These are phyloP conservation scores for Tubulanus polymorphus DNA, from an alignment of 2,888 invertebrate genomes.

Conservation along the genomic window DNA sequence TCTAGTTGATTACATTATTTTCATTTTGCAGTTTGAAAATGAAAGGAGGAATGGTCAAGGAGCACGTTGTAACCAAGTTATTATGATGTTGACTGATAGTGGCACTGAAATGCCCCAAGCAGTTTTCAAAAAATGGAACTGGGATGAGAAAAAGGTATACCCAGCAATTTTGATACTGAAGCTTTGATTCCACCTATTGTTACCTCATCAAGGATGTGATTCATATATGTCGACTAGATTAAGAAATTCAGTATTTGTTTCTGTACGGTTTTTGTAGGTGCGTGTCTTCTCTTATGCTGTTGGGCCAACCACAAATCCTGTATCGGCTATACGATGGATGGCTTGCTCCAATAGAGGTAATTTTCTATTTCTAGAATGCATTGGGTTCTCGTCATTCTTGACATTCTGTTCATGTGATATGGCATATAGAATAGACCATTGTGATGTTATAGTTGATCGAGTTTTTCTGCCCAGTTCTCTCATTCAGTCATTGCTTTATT, in stretches of 20 bases:
- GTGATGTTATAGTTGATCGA: neutral
- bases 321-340: slow-evolving; percentile 53
- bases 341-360: slow-evolving; percentile 56
- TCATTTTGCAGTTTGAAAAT: slow-evolving; percentile 24
- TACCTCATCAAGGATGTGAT: neutral
- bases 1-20: neutral
- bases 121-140: slow-evolving; percentile 53
- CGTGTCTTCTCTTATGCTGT: slow-evolving; percentile 57
- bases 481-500: slow-evolving; percentile 1
- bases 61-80: slow-evolving; percentile 57
- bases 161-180: too few species aligned
- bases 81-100: slow-evolving; percentile 60
- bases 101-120: slow-evolving; percentile 58
- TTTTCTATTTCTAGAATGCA: neutral
- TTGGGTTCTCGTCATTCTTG: neutral
- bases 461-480: neutral
- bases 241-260: too few species aligned
- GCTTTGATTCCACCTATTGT: neutral
- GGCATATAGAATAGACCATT: neutral
- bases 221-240: neutral
- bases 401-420: neutral
- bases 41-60: slow-evolving; percentile 37
- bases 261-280: slow-evolving; percentile 35
- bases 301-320: slow-evolving; percentile 56
- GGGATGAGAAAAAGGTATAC: slow-evolving; percentile 21